Conservation (phyloP, 1,140 invertebrate genomes). For the Dinothrombium tinctorium region DNA sequence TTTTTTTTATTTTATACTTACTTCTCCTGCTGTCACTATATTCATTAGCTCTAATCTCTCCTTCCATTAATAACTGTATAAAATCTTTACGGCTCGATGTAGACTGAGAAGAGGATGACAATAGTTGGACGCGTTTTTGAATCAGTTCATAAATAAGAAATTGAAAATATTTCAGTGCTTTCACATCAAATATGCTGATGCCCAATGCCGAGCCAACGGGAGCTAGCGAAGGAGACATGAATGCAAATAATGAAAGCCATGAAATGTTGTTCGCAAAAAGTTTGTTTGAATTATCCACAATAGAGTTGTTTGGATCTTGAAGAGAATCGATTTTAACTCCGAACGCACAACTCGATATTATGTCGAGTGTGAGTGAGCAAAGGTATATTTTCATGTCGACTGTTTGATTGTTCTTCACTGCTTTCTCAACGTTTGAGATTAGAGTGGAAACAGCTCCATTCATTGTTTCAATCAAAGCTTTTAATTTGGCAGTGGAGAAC, state of each 20-base stretch:
- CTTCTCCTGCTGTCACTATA: neutral
- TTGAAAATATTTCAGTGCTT: conserved; percentile 7
- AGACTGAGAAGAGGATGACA: too few species aligned
- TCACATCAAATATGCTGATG: neutral
- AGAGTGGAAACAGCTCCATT: conserved; percentile 11
- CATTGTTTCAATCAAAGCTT: conserved; percentile 17
- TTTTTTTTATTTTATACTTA: neutral
- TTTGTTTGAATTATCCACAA: conserved; percentile 18
- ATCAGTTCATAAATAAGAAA: conserved; percentile 6
- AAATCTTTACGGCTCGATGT: conserved; percentile 2
- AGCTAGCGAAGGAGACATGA: neutral
- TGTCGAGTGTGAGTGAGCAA: conserved; percentile 30
- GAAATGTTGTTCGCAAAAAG: conserved; percentile 12
- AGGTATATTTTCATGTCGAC: conserved; percentile 6
- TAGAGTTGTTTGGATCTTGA: conserved; percentile 22
- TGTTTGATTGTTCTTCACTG: neutral
- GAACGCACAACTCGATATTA: conserved; percentile 31
- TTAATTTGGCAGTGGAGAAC: conserved; percentile 27
- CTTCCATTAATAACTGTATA: conserved; percentile 9
- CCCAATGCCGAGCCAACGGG: conserved; percentile 4
- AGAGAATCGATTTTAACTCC: conserved; percentile 31
- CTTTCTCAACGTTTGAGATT: neutral
- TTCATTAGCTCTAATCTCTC: neutral
- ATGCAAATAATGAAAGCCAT: neutral
- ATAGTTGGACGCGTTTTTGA: conserved; percentile 4